Base-by-base conservation (phyloP, 2,113 vertebrate species). In the Nansenia antarctica region DNA sequence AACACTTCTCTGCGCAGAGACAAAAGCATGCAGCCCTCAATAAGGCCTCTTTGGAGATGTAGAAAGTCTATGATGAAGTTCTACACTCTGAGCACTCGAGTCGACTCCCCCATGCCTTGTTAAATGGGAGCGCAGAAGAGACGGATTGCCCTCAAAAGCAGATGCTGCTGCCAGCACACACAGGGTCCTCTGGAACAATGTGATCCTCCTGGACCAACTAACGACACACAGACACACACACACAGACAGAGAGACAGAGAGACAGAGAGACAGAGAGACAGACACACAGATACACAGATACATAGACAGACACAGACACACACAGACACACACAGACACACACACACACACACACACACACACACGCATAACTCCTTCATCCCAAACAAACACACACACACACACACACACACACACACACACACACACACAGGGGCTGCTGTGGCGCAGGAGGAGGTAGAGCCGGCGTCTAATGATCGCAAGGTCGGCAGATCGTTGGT, bases 81-180 rank as follows among this genome's bases (percentile, higher is more conserved):
- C 83, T 84, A 75, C 72, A 76, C 83, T 78, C 73, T 77, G 84
- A 81, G 75, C 67, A 73, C 78, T 85, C 83, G 75, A 84, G 67
- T 83, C 69, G 81, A 90, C 77, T 89, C 89, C 89, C 90, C 75
- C 54, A 77, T 85, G 90, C 84, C 89, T 91, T 90, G 89, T 91
- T 90, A 91, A 83, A 83, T 87, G 88, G 88, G 78, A 82, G 84
- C 89, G 82, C 80, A 79, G 81, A 79, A 73, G 87, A 90, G 85
- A 88, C 83, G 83, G 83, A 86, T 86, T 85, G 85, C 85, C 78
- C 73, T 83, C 82, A 86, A 83, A 82, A 86, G 88, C 86, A 88
- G 85, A 88, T 87, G 84, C 80, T 87, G 86, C 82, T 82, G 82
- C 81, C 76, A 60, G 74, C 85, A 78, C 81, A 85, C 81, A 85